These are phyloP conservation scores for Brevimyrus niger DNA, from an alignment of 2,113 vertebrate genomes.

Conservation along the genomic window DNA sequence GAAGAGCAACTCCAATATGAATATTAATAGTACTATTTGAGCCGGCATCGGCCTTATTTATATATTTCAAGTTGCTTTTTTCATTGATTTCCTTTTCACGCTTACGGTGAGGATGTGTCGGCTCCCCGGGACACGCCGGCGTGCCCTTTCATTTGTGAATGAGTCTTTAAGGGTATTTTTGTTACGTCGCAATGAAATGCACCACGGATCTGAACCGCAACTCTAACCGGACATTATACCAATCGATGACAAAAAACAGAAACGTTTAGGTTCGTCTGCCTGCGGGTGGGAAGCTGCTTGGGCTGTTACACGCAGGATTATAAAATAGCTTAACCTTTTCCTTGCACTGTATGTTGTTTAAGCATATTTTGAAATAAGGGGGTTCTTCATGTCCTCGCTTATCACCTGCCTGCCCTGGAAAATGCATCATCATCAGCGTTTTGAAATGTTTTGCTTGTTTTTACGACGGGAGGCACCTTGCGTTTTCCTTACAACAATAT, in stretches of 20 bases:
- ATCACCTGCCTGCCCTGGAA: slow-evolving; percentile 29
- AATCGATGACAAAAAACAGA: slow-evolving; percentile 52
- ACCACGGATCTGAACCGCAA: slow-evolving; percentile 47
- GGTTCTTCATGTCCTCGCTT: slow-evolving; percentile 18
- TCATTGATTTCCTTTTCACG: slow-evolving; percentile 13
- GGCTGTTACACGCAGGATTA: slow-evolving; percentile 28
- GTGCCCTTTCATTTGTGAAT: slow-evolving; percentile 26
- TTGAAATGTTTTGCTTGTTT: slow-evolving; percentile 63
- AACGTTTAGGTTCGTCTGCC: neutral
- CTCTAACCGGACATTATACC: slow-evolving; percentile 39
- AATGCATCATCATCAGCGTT: slow-evolving; percentile 62
- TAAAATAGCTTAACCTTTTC: neutral
- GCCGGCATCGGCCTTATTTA: slow-evolving; percentile 40
- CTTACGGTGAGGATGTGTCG: neutral
- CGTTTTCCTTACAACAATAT: slow-evolving; percentile 11
- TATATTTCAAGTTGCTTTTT: slow-evolving; percentile 37
- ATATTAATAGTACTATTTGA: slow-evolving; percentile 54
- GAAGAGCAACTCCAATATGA: slow-evolving; percentile 45
- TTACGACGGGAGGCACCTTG: slow-evolving; percentile 47
- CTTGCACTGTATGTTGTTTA: slow-evolving; percentile 46
- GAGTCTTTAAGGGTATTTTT: slow-evolving; percentile 34
- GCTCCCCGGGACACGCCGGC: neutral
- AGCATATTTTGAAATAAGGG: slow-evolving; percentile 28
- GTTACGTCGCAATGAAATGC: slow-evolving; percentile 56
- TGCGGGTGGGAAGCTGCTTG: neutral